Percentiles rank a stretch among this genome's conserved stretches.
Conservation (phyloP, 1,140 invertebrate species). For the Caenorhabditis briggsae region DNA sequence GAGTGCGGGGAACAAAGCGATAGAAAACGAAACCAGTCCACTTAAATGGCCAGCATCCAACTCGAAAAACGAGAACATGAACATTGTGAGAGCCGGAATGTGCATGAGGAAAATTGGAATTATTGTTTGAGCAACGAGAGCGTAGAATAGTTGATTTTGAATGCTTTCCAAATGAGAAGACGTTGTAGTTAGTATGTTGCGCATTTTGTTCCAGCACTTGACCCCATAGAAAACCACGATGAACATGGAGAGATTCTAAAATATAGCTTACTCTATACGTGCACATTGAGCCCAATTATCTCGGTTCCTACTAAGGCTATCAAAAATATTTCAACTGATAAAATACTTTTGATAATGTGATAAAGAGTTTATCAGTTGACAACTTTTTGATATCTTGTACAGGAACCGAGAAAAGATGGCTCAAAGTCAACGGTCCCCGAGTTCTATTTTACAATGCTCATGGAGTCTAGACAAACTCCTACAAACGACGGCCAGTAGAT, state of each 20-base stretch:
- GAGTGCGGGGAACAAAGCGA: neutral
- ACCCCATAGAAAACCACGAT: neutral
- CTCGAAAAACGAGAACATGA: neutral
- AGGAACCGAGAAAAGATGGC: too few species aligned
- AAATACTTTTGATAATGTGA: too few species aligned
- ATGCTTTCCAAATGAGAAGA: neutral
- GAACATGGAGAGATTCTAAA: neutral
- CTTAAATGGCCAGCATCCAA: constrained; percentile 6
- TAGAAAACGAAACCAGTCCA: neutral
- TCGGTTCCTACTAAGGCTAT: too few species aligned
- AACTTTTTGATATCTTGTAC: too few species aligned
- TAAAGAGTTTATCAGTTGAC: too few species aligned
- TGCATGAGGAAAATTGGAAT: constrained; percentile 33
- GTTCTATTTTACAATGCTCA: neutral
- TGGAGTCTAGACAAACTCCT: neutral
- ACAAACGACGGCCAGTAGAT: constrained; percentile 23
- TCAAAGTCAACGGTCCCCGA: too few species aligned
- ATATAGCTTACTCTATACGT: too few species aligned
- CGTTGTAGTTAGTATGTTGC: neutral
- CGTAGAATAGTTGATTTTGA: neutral
- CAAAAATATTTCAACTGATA: too few species aligned
- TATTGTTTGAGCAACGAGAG: neutral
- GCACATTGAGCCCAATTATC: too few species aligned
- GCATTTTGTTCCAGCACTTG: neutral
- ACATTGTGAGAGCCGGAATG: constrained; percentile 16